Percentiles rank a stretch among this genome's conserved stretches.
These are phyloP conservation scores for Eupithecia abbreviata DNA, from an alignment of 2,888 invertebrate species.

Conservation along the genomic window DNA sequence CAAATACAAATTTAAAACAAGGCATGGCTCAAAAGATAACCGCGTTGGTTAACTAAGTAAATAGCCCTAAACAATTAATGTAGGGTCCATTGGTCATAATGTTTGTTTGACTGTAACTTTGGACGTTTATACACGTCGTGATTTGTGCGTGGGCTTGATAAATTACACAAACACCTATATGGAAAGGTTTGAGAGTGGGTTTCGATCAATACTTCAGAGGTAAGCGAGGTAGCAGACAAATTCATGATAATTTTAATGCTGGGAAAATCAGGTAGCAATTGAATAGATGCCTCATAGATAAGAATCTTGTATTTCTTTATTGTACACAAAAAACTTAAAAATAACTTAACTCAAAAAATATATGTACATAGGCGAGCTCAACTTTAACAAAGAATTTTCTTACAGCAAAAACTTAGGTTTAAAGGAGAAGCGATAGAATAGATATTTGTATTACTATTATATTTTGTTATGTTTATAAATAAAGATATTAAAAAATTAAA, in stretches of 20 bases:
- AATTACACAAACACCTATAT: conserved; percentile 38
- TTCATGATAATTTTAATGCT: not conserved
- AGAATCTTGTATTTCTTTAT: no score
- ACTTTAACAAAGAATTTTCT: no score
- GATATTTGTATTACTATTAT: no score
- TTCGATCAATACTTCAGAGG: conserved; percentile 26
- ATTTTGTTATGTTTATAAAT: no score
- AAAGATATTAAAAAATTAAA: no score
- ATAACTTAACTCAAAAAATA: no score
- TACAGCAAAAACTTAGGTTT: no score
- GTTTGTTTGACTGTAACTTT: conserved; percentile 75
- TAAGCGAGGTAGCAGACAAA: not conserved
- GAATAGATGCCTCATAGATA: not conserved
- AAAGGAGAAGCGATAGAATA: no score
- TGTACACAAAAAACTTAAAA: no score
- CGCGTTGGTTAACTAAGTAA: conserved; percentile 73
- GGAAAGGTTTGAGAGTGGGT: conserved; percentile 31
- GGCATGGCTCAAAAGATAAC: conserved; percentile 79
- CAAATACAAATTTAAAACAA: conserved; percentile 64
- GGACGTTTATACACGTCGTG: conserved; percentile 50
- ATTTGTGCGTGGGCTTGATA: conserved; percentile 52
- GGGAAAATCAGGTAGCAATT: not conserved
- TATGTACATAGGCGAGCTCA: no score
- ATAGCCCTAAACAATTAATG: conserved; percentile 79
- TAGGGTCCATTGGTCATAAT: conserved; percentile 81